phyloP scores from a whole-genome alignment of 2,113 vertebrate species.

The Pica pica region DNA sequence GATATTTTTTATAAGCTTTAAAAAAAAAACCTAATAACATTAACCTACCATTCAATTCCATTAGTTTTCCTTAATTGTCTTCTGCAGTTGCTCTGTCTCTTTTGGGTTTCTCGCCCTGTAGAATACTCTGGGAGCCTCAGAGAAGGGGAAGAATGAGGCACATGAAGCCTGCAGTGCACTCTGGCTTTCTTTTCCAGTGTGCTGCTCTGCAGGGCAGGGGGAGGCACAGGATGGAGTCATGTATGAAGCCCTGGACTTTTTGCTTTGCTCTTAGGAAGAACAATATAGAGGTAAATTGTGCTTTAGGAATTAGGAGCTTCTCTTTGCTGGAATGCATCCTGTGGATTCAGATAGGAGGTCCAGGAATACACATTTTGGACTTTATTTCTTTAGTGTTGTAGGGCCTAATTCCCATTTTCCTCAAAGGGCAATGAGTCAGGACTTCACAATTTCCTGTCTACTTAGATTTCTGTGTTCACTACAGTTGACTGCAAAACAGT shows the following conservation, averaged over 20 bases:
- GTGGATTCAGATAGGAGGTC: not conserved
- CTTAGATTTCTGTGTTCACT: not conserved
- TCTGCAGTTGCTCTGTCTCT: not conserved
- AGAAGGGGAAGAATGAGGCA: not conserved
- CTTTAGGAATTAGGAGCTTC: not conserved
- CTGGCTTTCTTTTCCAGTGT: not conserved
- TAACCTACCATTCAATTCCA: not conserved
- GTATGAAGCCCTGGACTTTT: not conserved
- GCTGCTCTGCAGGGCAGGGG: not conserved
- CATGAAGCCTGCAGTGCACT: not conserved
- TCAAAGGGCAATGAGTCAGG: not conserved
- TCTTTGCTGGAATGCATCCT: not conserved
- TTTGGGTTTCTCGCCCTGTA: not conserved
- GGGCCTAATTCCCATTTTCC: not conserved
- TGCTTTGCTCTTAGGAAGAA: not conserved
- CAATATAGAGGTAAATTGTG: not conserved
- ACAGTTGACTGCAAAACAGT: not conserved
- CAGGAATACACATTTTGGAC: not conserved
- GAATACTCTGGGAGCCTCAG: not conserved
- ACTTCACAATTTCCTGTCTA: not conserved
- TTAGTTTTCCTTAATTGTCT: constrained; percentile 13
- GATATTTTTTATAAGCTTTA: not conserved
- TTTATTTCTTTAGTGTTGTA: not conserved
- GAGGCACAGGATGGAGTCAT: not conserved
- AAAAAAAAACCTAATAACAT: not conserved